A percentile compares a stretch with the other conserved stretches of the same genome.
Conservation (phyloP, 2,797 vertebrate species). For the Anisognathus igniventris region DNA sequence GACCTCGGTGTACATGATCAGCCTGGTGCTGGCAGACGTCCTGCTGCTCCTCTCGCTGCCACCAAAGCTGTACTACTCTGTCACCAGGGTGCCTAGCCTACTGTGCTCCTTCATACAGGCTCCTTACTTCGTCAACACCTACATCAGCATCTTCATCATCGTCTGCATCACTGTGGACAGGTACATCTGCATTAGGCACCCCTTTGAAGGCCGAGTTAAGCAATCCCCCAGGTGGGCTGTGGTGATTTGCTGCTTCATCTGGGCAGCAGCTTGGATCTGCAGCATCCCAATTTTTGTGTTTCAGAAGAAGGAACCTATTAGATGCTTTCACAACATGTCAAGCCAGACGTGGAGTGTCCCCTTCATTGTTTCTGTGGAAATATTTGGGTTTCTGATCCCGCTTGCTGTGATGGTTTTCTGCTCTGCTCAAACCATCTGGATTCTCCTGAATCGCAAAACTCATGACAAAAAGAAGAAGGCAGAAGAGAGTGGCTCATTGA, state of each 20-base stretch:
- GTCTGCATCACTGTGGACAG: constrained; percentile 86
- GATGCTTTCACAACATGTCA: constrained; percentile 84
- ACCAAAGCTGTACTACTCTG: constrained; percentile 78
- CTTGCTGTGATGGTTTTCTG: constrained; percentile 78
- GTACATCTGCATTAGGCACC: constrained; percentile 83
- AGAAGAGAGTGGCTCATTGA: constrained; percentile 65
- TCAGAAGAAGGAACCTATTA: background rate
- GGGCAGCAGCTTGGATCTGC: constrained; percentile 71
- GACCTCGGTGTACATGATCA: constrained; percentile 89
- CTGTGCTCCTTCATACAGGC: constrained; percentile 81
- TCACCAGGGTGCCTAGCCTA: accelerated
- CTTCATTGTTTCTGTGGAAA: constrained; percentile 76
- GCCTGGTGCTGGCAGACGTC: constrained; percentile 82
- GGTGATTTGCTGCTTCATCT: constrained; percentile 74
- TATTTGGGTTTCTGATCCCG: constrained; percentile 87
- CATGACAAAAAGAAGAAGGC: background rate
- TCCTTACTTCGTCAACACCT: constrained; percentile 87
- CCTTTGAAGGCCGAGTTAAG: constrained; percentile 72
- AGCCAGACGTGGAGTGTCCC: constrained; percentile 68
- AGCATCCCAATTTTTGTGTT: constrained; percentile 74
- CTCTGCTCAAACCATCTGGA: constrained; percentile 76
- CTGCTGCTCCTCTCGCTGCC: constrained; percentile 86
- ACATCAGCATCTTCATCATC: constrained; percentile 88
- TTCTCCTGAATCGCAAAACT: constrained; percentile 60
- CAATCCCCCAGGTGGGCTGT: constrained; percentile 77